Evolutionary conservation across 2,113 vertebrate genomes (phyloP).

Genomic region (Brachionichthys hirsutus): DNA sequence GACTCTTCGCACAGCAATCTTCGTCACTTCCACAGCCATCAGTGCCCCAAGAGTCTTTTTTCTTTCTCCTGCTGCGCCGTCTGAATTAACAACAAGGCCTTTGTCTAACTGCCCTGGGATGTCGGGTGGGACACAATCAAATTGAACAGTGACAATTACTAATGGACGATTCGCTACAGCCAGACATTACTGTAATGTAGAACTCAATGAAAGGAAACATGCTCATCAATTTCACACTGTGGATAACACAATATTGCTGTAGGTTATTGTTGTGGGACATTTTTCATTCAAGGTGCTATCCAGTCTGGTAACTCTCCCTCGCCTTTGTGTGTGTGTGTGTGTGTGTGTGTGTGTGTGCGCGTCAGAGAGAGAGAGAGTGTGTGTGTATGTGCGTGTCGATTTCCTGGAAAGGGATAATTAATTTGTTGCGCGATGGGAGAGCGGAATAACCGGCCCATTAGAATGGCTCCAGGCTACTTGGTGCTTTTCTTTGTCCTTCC

Average conservation of each 20-base stretch:
- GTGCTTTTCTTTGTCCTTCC: slow-evolving; percentile 62
- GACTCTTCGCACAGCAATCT: slow-evolving; percentile 57
- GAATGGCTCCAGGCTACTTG: slow-evolving; percentile 66
- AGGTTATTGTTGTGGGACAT: slow-evolving; percentile 72
- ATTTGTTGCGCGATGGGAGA: slow-evolving; percentile 72
- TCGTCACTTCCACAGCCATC: slow-evolving; percentile 56
- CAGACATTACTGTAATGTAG: slow-evolving; percentile 68
- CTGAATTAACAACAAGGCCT: slow-evolving; percentile 68
- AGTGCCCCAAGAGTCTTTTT: slow-evolving; percentile 58
- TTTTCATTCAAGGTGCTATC: slow-evolving; percentile 75
- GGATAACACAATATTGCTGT: slow-evolving; percentile 76
- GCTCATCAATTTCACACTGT: slow-evolving; percentile 77
- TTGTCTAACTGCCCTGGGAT: slow-evolving; percentile 68
- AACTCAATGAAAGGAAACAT: slow-evolving; percentile 75
- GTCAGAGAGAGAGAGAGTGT: too few relatives aligned
- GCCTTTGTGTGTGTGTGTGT: slow-evolving; percentile 38
- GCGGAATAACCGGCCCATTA: slow-evolving; percentile 62
- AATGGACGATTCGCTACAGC: slow-evolving; percentile 73
- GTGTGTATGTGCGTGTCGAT: slow-evolving; percentile 28
- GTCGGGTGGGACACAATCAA: slow-evolving; percentile 63
- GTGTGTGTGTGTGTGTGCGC: too few relatives aligned
- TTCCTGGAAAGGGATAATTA: slow-evolving; percentile 70
- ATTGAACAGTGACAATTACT: slow-evolving; percentile 76
- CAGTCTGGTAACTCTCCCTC: slow-evolving; percentile 48
- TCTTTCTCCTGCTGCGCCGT: slow-evolving; percentile 55